phyloP scores from a whole-genome alignment of 1,140 invertebrate species.

The Drosophila mojavensis region DNA sequence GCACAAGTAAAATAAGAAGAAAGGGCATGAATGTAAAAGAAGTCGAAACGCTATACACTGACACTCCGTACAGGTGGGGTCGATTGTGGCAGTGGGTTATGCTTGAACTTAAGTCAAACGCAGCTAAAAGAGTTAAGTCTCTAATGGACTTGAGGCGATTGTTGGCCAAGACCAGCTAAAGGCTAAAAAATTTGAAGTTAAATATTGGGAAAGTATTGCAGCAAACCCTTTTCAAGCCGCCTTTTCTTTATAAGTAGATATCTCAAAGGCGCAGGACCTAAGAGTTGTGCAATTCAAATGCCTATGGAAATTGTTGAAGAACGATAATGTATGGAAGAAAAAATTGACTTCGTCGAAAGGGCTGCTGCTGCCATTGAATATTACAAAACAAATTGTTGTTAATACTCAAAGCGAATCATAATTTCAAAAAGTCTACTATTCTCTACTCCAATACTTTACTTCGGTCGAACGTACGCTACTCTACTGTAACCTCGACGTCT shows the following conservation, averaged over 20 bases:
- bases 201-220: background rate
- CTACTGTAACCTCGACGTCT: too few species aligned
- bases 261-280: too few species aligned
- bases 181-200: background rate
- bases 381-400: too few species aligned
- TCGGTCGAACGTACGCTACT: too few species aligned
- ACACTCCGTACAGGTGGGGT: constrained; percentile 24
- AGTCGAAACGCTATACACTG: constrained; percentile 12
- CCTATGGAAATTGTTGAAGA: too few species aligned
- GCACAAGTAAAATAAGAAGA: background rate
- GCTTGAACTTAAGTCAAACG: constrained; percentile 30
- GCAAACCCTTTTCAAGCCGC: background rate
- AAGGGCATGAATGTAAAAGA: constrained; percentile 1
- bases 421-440: too few species aligned
- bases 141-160: constrained; percentile 26
- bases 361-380: too few species aligned
- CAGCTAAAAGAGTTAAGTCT: constrained; percentile 40
- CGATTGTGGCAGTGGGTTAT: background rate
- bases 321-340: too few species aligned
- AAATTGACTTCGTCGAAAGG: too few species aligned
- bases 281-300: too few species aligned
- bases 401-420: too few species aligned
- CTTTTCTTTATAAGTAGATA: background rate
- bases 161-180: background rate
- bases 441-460: too few species aligned